Base-by-base conservation (phyloP, 2,888 invertebrate genomes). In the Pherbina coryleti region DNA sequence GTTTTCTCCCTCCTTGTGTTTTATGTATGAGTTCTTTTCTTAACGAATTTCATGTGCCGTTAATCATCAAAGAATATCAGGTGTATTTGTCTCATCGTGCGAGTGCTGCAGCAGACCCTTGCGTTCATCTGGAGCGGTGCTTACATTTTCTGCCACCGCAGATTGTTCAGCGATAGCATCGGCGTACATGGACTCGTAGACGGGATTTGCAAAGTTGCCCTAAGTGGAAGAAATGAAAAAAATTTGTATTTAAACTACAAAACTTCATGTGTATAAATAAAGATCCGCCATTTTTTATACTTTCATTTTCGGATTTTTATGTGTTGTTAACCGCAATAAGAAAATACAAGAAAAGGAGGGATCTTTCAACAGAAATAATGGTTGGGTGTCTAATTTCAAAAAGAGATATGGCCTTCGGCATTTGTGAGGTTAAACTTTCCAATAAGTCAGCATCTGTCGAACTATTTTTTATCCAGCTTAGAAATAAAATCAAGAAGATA, bases 181-280 rank as follows among this genome's bases (percentile, higher is more conserved):
- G 22, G 91, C 91, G 89, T 95, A 96, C 91, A 95, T 93, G 71
- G 94, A 95, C 85, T 96, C 96, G 90, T 96, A 96, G 66, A 96
- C 95, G 0, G 96, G 96, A 90, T 96, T 96, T 25, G 94, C 94
- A 91, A 96, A 96, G 90, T 96, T 95, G 37, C 94, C 94, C 91
- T 92, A 86, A 87, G 77, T 81, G 73, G 76, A 80, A 62, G 8
- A 2, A 0, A 64, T 44, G 67, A 55, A 55, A 70, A 19, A 49
- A 19, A 34, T 11, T 74, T 17, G n/a, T 14, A 84, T n/a, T n/a
- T n/a, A n/a, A n/a, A n/a, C n/a, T n/a, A n/a, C n/a, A n/a, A n/a
- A n/a, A n/a, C n/a, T 19, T 14, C n/a, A 11, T 11, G 69, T 49
- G 11, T 49, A 28, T 70, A 44, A 31, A 9, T 69, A 74, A n/a